Evolutionary conservation across 2,113 vertebrate species (phyloP).

Genomic region (Carassius gibelio): DNA sequence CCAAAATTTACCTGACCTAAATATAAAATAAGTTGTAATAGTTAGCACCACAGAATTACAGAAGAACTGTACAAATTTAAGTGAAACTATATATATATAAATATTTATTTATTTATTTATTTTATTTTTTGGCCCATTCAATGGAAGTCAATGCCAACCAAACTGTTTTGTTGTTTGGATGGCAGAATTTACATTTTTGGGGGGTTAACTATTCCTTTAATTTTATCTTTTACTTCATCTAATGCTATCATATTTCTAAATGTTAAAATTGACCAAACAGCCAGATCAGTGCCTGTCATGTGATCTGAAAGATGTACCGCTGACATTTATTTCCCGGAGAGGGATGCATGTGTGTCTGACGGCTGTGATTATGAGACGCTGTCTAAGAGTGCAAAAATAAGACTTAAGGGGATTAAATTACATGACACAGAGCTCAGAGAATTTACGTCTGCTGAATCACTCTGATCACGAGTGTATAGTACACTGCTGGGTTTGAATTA

Average conservation of each 20-base stretch:
- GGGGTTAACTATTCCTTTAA: background rate
- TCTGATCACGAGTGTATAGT: conserved; percentile 43
- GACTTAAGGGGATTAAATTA: conserved; percentile 59
- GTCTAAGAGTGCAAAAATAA: conserved; percentile 50
- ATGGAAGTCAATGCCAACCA: background rate
- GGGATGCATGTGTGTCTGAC: conserved; percentile 2
- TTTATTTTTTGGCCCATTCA: background rate
- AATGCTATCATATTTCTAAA: background rate
- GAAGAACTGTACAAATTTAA: background rate
- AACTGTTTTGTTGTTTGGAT: background rate
- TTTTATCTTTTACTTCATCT: background rate
- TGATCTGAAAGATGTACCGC: conserved; percentile 19
- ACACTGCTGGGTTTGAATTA: conserved; percentile 48
- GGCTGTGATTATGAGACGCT: conserved; percentile 45
- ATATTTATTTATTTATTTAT: too few relatives aligned
- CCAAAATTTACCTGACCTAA: background rate
- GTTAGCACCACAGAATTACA: background rate
- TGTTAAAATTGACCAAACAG: background rate
- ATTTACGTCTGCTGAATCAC: conserved; percentile 49
- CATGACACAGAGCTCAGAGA: conserved; percentile 54
- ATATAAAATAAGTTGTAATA: background rate
- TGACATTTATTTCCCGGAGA: conserved; percentile 11
- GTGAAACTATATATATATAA: background rate
- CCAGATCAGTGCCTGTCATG: background rate
- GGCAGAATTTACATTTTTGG: background rate